Evolutionary conservation across 2,888 invertebrate genomes (phyloP).

Genomic region (Maniola hyperantus): DNA sequence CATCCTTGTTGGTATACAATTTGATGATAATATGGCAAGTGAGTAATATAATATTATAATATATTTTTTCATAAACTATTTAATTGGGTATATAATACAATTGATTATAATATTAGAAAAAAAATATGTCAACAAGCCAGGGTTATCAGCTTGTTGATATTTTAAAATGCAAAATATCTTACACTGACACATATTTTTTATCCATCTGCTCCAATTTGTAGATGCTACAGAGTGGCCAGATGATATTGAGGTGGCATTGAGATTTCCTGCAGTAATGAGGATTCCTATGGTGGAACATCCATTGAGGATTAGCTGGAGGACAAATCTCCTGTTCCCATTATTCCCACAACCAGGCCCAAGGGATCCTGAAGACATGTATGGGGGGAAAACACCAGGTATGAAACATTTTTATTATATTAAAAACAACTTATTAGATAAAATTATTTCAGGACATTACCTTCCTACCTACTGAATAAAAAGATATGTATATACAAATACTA

Average conservation of each 20-base stretch:
- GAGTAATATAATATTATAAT: constrained; percentile 49
- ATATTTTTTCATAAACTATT: not conserved
- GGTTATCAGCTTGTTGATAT: not conserved
- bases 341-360: constrained; percentile 88
- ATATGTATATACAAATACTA: no score
- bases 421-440: not conserved
- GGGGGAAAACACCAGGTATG: constrained; percentile 82
- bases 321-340: constrained; percentile 86
- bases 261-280: constrained; percentile 86
- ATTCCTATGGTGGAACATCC: constrained; percentile 72
- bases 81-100: not conserved
- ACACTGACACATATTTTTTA: not conserved
- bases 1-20: constrained; percentile 73
- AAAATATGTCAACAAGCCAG: not conserved
- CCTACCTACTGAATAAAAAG: no score
- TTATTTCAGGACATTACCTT: no score
- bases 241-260: constrained; percentile 79
- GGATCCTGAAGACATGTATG: constrained; percentile 71
- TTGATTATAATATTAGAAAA: not conserved
- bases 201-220: constrained; percentile 35
- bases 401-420: not conserved
- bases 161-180: not conserved
- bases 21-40: constrained; percentile 73
- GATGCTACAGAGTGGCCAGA: constrained; percentile 75
- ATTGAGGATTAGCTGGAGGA: constrained; percentile 84